These are phyloP conservation scores for Drosophila equinoxialis DNA, from an alignment of 1,140 invertebrate species.

Conservation along the genomic window DNA sequence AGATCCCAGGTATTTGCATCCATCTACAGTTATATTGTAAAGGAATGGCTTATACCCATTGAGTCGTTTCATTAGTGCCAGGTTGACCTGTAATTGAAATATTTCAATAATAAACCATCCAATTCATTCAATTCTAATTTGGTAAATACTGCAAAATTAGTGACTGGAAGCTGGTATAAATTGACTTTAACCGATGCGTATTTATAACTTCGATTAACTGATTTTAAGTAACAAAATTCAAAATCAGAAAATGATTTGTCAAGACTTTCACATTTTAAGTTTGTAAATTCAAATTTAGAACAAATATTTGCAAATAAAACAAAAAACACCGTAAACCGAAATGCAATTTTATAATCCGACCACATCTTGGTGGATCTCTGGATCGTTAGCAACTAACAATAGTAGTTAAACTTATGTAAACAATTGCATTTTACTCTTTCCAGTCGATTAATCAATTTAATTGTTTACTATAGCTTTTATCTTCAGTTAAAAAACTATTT, in stretches of 20 bases:
- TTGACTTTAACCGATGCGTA: neutral
- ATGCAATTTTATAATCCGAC: too few relatives aligned
- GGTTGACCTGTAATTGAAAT: too few relatives aligned
- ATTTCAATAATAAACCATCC: too few relatives aligned
- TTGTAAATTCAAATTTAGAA: neutral
- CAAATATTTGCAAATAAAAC: neutral
- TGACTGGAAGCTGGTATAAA: neutral
- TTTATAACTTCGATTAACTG: neutral
- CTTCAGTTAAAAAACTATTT: too few relatives aligned
- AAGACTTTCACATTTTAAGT: neutral
- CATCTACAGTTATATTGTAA: conserved; percentile 5
- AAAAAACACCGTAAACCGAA: too few relatives aligned
- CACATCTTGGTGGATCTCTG: too few relatives aligned
- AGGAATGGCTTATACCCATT: conserved; percentile 7
- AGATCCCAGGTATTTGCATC: neutral
- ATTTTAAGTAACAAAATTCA: neutral
- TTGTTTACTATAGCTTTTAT: too few relatives aligned
- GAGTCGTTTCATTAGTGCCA: neutral
- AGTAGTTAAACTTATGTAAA: too few relatives aligned
- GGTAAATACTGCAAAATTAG: neutral
- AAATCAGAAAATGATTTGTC: neutral
- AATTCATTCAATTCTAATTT: too few relatives aligned
- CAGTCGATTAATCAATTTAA: too few relatives aligned
- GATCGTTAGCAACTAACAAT: too few relatives aligned
- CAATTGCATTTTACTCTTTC: too few relatives aligned